These are phyloP conservation scores for Rhynchotus rufescens DNA, from an alignment of 2,797 vertebrate genomes.

Conservation along the genomic window DNA sequence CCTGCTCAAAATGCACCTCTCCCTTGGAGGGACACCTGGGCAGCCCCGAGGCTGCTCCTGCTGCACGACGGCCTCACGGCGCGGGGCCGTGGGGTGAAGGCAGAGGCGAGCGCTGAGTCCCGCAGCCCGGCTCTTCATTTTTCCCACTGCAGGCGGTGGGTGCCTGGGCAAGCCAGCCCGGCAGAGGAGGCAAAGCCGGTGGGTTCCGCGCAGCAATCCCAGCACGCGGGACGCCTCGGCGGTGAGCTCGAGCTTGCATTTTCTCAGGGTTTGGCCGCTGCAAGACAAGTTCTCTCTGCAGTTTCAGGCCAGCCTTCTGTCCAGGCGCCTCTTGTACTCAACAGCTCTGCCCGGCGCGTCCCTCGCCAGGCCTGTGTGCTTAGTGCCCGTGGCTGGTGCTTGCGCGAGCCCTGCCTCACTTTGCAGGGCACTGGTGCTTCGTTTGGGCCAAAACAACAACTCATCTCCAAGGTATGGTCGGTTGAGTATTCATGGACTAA, in stretches of 20 bases:
- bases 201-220: background rate
- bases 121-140: too few species aligned
- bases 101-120: background rate
- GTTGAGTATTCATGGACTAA: conserved; percentile 73
- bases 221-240: accelerated
- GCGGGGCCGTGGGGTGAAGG: background rate
- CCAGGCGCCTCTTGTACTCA: conserved; percentile 3
- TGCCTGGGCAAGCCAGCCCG: background rate
- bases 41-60: background rate
- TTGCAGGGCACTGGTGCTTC: conserved; percentile 12
- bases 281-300: conserved; percentile 30
- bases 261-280: too few species aligned
- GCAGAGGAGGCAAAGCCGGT: background rate
- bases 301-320: conserved; percentile 16
- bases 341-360: background rate
- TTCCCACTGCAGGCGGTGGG: background rate
- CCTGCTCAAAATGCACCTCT: conserved; percentile 22
- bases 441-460: conserved; percentile 51
- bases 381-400: background rate
- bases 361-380: background rate
- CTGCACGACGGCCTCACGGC: background rate
- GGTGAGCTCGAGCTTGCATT: conserved; percentile 30
- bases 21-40: background rate
- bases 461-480: conserved; percentile 55
- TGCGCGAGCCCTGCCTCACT: background rate